Conservation (phyloP, 2,888 invertebrate genomes). For the Leptogaster cylindrica region DNA sequence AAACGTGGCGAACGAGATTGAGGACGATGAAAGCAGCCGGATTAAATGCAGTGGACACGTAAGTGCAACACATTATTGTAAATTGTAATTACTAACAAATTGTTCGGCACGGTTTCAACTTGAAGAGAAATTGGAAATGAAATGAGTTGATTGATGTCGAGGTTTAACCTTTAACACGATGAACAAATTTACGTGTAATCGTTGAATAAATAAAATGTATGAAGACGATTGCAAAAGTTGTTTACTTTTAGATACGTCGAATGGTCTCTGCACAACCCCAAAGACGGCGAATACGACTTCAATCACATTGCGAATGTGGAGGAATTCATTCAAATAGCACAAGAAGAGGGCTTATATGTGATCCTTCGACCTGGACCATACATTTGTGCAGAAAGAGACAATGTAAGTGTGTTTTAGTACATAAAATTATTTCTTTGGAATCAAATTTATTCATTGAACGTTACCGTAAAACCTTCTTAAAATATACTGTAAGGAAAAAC, state of each 20-base stretch:
- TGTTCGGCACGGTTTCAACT: no score
- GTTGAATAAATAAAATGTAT: not conserved
- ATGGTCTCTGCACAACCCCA: constrained; percentile 87
- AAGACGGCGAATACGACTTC: constrained; percentile 69
- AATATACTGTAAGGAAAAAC: not conserved
- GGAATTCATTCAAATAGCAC: constrained; percentile 74
- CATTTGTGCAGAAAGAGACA: constrained; percentile 89
- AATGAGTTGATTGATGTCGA: no score
- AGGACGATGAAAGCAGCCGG: constrained; percentile 81
- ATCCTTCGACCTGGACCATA: constrained; percentile 88
- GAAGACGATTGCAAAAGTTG: not conserved
- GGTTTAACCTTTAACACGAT: no score
- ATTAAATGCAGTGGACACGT: constrained; percentile 86
- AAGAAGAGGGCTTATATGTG: constrained; percentile 80
- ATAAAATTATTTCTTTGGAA: not conserved
- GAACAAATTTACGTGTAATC: no score
- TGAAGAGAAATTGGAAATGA: no score
- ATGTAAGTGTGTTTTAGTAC: constrained; percentile 57
- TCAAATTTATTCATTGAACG: not conserved
- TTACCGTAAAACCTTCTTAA: not conserved
- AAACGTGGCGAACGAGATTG: constrained; percentile 80
- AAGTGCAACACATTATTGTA: no score
- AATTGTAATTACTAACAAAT: no score
- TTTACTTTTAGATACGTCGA: constrained; percentile 76
- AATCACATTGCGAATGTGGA: constrained; percentile 72